Evolutionary conservation across 2,888 invertebrate species (phyloP).

Genomic region (Sphaeridia pumilis): DNA sequence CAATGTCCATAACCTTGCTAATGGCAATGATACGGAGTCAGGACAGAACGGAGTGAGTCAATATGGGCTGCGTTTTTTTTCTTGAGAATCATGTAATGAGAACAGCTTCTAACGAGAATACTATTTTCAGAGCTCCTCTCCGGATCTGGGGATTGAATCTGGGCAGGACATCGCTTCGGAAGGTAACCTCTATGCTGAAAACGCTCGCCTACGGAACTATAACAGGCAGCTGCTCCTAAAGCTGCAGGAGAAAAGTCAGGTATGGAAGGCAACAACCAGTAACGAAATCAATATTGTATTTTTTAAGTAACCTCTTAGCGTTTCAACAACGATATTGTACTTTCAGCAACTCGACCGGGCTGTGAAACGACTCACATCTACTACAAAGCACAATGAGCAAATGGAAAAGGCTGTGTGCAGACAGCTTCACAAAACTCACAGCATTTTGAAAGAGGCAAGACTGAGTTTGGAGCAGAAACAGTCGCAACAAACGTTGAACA

Average conservation of each 20-base stretch:
- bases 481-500: conserved; percentile 15
- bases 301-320: neutral
- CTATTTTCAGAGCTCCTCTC: conserved; percentile 46
- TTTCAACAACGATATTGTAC: conserved; percentile 14
- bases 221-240: conserved; percentile 26
- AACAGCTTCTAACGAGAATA: no score
- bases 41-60: neutral
- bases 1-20: neutral
- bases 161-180: conserved; percentile 46
- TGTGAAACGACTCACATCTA: conserved; percentile 57
- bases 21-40: neutral
- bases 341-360: conserved; percentile 58
- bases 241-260: conserved; percentile 28
- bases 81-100: no score
- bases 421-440: conserved; percentile 66
- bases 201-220: conserved; percentile 22
- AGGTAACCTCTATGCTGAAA: conserved; percentile 18
- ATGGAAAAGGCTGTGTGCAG: conserved; percentile 72
- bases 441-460: conserved; percentile 60
- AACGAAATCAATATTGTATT: conserved; percentile 4
- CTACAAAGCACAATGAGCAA: conserved; percentile 67
- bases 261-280: conserved; percentile 5
- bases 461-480: conserved; percentile 48
- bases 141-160: conserved; percentile 82
- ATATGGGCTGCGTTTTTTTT: neutral